These are phyloP conservation scores for Semnornis frantzii DNA, from an alignment of 2,113 vertebrate species.

Conservation along the genomic window DNA sequence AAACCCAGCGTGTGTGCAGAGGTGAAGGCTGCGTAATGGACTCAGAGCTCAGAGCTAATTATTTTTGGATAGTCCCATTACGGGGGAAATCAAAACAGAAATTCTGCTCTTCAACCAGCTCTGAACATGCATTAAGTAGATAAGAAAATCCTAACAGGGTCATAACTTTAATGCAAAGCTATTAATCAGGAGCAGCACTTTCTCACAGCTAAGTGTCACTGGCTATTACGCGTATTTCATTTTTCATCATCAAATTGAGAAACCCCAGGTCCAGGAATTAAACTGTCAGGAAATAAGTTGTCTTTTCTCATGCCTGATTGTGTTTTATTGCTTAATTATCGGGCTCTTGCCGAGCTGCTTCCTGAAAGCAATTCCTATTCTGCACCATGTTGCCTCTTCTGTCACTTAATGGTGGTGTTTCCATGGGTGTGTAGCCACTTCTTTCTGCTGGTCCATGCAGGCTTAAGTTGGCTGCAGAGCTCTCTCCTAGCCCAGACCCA, in stretches of 20 bases:
- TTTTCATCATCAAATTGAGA: conserved; percentile 54
- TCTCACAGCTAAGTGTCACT: background rate
- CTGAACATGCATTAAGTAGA: conserved; percentile 25
- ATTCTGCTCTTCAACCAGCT: conserved; percentile 19
- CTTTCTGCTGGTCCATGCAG: background rate
- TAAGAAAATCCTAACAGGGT: conserved; percentile 47
- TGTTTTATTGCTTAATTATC: conserved; percentile 66
- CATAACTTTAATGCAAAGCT: conserved; percentile 41
- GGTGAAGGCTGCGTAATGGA: conserved; percentile 17
- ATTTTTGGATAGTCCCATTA: conserved; percentile 50
- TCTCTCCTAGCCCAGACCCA: background rate
- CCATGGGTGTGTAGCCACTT: background rate
- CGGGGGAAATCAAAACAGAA: conserved; percentile 25
- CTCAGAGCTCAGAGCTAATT: background rate
- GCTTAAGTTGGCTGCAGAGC: background rate
- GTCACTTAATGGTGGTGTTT: background rate
- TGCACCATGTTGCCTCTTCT: fast-evolving
- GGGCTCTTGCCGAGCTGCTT: background rate
- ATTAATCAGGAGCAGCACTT: conserved; percentile 28
- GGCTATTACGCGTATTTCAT: conserved; percentile 52
- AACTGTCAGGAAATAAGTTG: conserved; percentile 59
- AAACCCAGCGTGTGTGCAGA: background rate
- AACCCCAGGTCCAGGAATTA: background rate
- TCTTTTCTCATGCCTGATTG: conserved; percentile 33
- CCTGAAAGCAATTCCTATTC: conserved; percentile 35